Base-by-base conservation (phyloP, 2,113 vertebrate genomes). In the Vulpes vulpes region DNA sequence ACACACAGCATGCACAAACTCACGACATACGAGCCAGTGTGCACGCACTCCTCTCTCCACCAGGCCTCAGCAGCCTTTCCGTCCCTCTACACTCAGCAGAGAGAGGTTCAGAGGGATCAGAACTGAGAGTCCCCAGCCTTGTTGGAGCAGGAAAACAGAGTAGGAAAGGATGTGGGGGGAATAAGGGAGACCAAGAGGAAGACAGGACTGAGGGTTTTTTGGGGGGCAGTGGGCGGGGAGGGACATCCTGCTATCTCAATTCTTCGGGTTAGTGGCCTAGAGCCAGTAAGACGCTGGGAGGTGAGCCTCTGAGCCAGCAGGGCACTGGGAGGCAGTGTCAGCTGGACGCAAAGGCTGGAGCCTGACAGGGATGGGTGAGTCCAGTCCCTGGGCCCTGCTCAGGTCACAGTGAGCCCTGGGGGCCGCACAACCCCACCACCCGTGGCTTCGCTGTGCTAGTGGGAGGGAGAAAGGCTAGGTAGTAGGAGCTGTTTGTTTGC, bases 1-100 rank as follows among this genome's bases (percentile, higher is more conserved):
- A 43, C 49, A 7, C 55, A 0, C 43, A 0, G 9, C 0, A 1
- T 8, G 65, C 32, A 2, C 8, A 23, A 49, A 5, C 74, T 49
- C 27, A 15, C 20, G 0, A 25, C 15, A 55, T 55, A 0, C 0
- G 0, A 6, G 65, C 62, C 51, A 0, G n/a, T 0, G 27, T 55
- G 15, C 59, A 2, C 1, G 1, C 35, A 3, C 65, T 27, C 38
- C 82, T 80, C 17, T 55, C 76, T 32, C 91, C 30, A 7, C 15
- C 1, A 11, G 32, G 8, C 73, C 11, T 27, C 8, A 2, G 78
- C 74, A 9, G 55, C 20, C 89, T 83, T 74, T 55, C 30, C 76
- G 25, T 89, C 64, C 59, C 62, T 55, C 22, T 0, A 5, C n/a
- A 38, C 60, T 86, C 80, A 80, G 83, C 88, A 57, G 60, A 73